A percentile compares a stretch with the other conserved stretches of the same genome.
Conservation (phyloP, 2,888 invertebrate genomes). For the Macroteleia sp. region DNA sequence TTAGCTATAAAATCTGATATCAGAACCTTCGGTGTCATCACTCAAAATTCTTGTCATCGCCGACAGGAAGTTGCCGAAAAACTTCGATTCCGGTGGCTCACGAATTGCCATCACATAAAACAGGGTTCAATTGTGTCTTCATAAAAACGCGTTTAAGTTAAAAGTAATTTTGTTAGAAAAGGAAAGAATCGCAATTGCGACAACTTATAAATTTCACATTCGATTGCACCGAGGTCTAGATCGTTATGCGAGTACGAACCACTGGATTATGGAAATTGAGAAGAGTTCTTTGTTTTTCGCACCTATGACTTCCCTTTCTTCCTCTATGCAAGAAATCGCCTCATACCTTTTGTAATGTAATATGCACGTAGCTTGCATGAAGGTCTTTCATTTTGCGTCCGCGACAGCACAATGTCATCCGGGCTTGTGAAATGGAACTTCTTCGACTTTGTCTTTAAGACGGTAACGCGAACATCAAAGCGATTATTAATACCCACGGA, state of each 20-base stretch:
- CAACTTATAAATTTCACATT: constrained; percentile 61
- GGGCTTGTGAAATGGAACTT: constrained; percentile 41
- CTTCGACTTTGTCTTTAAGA: constrained; percentile 58
- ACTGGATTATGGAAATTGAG: constrained; percentile 57
- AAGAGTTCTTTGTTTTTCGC: constrained; percentile 46
- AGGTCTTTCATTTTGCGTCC: constrained; percentile 45
- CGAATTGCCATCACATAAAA: too few species aligned
- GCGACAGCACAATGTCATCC: constrained; percentile 27
- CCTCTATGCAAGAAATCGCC: constrained; percentile 15
- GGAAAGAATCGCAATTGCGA: constrained; percentile 53
- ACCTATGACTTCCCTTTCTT: constrained; percentile 34
- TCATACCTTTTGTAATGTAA: constrained; percentile 41
- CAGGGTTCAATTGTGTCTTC: too few species aligned
- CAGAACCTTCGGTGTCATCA: too few species aligned
- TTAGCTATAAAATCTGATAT: too few species aligned
- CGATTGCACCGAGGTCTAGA: constrained; percentile 43
- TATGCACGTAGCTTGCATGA: constrained; percentile 41
- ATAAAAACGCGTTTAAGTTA: constrained; percentile 47
- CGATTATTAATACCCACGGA: too few species aligned
- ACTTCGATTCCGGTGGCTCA: too few species aligned
- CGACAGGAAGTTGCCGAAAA: too few species aligned
- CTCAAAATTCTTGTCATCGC: too few species aligned
- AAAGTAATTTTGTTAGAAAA: constrained; percentile 39
- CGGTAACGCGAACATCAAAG: constrained; percentile 64
- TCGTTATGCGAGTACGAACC: constrained; percentile 53